Conservation (phyloP, 2,797 vertebrate species). For the Apogon talboti region DNA sequence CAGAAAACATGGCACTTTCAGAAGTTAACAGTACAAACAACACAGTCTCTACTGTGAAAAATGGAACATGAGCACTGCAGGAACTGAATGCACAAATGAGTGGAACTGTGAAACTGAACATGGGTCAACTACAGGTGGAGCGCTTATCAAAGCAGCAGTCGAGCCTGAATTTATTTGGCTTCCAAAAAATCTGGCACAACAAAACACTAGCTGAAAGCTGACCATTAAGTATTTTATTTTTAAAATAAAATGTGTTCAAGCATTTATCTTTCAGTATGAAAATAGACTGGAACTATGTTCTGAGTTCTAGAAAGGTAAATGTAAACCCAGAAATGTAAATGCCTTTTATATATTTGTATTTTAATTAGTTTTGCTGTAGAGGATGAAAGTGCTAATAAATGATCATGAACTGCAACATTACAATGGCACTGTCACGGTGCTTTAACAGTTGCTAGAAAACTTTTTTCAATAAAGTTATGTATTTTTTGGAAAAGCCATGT, state of each 20-base stretch:
- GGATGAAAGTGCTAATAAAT: background rate
- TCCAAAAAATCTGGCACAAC: background rate
- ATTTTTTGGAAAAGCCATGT: too few relatives aligned
- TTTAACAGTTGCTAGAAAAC: too few relatives aligned
- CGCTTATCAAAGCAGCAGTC: background rate
- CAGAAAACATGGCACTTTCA: background rate
- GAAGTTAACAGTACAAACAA: background rate
- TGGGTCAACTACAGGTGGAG: background rate
- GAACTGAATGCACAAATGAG: slow-evolving; percentile 2
- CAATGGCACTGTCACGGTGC: too few relatives aligned
- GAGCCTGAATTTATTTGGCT: background rate
- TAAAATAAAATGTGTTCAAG: background rate
- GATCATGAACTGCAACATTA: background rate
- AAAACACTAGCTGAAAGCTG: background rate
- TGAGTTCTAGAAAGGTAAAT: background rate
- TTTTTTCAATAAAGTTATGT: too few relatives aligned
- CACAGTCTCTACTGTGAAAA: rapidly evolving
- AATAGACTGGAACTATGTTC: background rate
- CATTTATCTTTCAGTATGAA: background rate
- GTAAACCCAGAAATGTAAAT: background rate
- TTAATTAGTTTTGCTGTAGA: background rate
- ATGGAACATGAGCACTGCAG: background rate
- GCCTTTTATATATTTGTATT: background rate
- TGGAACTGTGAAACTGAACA: background rate
- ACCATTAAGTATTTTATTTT: background rate